Percentiles rank a stretch among this genome's conserved stretches.
Conservation (phyloP, 64 coral and sea anemone genomes). For the Anthopleura sola region DNA sequence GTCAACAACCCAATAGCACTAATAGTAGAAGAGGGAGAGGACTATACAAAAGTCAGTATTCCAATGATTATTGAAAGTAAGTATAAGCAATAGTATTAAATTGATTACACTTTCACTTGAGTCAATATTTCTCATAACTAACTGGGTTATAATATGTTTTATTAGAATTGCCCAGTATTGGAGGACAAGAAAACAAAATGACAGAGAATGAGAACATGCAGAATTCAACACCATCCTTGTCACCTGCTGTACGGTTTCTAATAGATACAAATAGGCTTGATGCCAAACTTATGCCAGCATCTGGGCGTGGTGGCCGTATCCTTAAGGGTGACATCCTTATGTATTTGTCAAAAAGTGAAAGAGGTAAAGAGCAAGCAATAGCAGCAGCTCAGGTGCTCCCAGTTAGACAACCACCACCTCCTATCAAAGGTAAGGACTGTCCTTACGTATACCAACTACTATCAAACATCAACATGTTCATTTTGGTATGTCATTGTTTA, state of each 20-base stretch:
- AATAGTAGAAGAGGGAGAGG: conserved; percentile 77
- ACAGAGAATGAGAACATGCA: not conserved
- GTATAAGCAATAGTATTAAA: not conserved
- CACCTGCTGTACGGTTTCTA: conserved; percentile 78
- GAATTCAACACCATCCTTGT: conserved; percentile 21
- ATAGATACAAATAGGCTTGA: conserved; percentile 71
- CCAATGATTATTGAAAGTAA: conserved; percentile 33
- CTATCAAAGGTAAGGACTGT: conserved; percentile 30
- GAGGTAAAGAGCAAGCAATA: not conserved
- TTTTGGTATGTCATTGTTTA: not conserved
- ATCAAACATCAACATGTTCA: too few relatives aligned
- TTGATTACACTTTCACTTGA: not conserved
- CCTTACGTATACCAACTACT: too few relatives aligned
- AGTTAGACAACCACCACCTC: not conserved
- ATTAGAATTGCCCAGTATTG: not conserved
- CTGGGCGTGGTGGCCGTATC: conserved; percentile 65
- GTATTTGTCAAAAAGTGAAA: conserved; percentile 45
- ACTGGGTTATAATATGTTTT: not conserved
- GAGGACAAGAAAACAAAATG: not conserved
- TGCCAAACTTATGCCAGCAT: conserved; percentile 63
- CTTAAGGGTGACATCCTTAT: conserved; percentile 79
- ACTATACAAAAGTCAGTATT: conserved; percentile 70
- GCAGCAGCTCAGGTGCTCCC: not conserved
- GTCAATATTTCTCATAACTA: not conserved
- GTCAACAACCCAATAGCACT: conserved; percentile 81